Conservation (phyloP, 2,797 vertebrate species). For the Clarias fuscus region DNA sequence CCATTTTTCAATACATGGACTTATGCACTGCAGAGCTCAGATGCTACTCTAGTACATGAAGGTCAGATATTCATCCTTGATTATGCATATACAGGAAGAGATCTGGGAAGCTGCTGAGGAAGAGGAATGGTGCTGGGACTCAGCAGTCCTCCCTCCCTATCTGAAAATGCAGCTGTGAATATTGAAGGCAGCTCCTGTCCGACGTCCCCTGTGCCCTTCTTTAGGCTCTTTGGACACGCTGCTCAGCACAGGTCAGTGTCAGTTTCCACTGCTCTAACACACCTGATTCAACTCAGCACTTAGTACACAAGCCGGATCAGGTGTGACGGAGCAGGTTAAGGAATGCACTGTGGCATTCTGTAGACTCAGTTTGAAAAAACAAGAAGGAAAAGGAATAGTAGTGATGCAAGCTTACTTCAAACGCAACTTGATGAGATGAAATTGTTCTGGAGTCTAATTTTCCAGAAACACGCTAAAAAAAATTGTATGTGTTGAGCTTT, state of each 20-base stretch:
- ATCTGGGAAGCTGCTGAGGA: slow-evolving; percentile 55
- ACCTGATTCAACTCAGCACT: slow-evolving; percentile 29
- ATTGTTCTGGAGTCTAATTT: background rate
- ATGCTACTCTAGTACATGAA: slow-evolving; percentile 8
- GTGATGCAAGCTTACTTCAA: background rate
- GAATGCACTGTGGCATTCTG: background rate
- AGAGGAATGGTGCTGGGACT: slow-evolving; percentile 41
- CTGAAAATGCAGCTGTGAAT: slow-evolving; percentile 20
- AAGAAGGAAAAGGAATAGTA: background rate
- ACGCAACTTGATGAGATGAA: background rate
- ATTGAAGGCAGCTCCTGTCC: slow-evolving; percentile 21
- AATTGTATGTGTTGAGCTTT: background rate
- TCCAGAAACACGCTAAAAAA: background rate
- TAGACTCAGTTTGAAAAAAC: background rate
- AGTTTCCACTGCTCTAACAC: slow-evolving; percentile 10
- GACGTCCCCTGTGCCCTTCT: background rate
- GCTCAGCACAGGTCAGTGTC: slow-evolving; percentile 20
- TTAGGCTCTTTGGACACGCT: background rate
- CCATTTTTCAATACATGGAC: background rate
- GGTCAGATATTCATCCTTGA: slow-evolving; percentile 47
- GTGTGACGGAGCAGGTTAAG: background rate
- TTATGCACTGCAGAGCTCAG: background rate
- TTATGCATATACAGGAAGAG: slow-evolving; percentile 30
- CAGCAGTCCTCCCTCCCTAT: slow-evolving; percentile 27
- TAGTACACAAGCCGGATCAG: slow-evolving; percentile 18